Percentiles rank a stretch among this genome's conserved stretches.
These are phyloP conservation scores for Romanogobio albipinnatus DNA, from an alignment of 2,113 vertebrate species.

Conservation along the genomic window DNA sequence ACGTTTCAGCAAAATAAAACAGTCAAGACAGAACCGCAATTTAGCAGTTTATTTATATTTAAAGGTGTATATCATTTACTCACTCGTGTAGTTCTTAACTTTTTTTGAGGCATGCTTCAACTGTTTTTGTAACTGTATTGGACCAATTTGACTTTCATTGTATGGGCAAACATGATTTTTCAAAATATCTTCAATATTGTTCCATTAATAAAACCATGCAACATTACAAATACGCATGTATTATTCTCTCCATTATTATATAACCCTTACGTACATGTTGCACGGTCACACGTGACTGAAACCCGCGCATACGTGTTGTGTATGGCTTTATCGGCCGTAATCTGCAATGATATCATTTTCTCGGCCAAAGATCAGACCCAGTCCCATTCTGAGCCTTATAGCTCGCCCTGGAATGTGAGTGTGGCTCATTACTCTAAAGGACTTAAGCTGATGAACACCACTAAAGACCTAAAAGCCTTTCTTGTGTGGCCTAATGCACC, in stretches of 20 bases:
- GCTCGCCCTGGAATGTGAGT: slow-evolving; percentile 59
- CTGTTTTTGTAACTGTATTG: neutral
- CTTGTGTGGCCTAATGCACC: slow-evolving; percentile 47
- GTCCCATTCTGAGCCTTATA: slow-evolving; percentile 45
- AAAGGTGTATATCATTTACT: neutral
- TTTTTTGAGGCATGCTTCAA: neutral
- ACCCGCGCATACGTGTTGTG: neutral
- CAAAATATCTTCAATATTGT: neutral
- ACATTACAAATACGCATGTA: neutral
- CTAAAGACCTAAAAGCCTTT: slow-evolving; percentile 58
- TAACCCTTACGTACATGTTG: neutral
- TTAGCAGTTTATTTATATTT: slow-evolving; percentile 8
- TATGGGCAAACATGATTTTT: neutral
- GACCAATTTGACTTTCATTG: neutral
- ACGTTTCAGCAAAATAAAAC: slow-evolving; percentile 7
- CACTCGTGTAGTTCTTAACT: neutral
- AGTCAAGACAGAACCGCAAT: neutral
- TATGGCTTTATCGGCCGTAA: slow-evolving; percentile 52
- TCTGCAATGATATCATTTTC: slow-evolving; percentile 64
- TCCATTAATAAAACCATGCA: neutral
- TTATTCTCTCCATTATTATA: neutral
- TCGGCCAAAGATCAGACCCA: slow-evolving; percentile 50
- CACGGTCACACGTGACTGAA: neutral
- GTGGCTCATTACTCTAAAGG: slow-evolving; percentile 56
- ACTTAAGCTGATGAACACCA: slow-evolving; percentile 57